Percentiles rank a stretch among this genome's conserved stretches.
Conservation (phyloP, 2,888 invertebrate genomes). For the Sturmia bella region DNA sequence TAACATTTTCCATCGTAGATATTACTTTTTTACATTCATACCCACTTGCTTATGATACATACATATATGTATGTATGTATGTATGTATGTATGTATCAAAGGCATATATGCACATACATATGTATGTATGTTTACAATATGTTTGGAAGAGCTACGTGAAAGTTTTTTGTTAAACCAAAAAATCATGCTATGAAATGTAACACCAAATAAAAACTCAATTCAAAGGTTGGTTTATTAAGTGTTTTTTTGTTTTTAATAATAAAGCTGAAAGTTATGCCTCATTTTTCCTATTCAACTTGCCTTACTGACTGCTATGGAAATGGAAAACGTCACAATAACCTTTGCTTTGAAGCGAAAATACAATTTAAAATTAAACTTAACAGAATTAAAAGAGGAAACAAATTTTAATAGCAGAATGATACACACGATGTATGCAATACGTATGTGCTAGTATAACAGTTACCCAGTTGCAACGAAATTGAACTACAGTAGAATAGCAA, state of each 20-base stretch:
- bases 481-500: too few relatives aligned
- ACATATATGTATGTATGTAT: too few relatives aligned
- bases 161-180: too few relatives aligned
- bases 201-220: not conserved
- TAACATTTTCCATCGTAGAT: too few relatives aligned
- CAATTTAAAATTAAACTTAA: not conserved
- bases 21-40: too few relatives aligned
- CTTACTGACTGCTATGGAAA: not conserved
- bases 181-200: too few relatives aligned
- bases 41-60: too few relatives aligned
- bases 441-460: slow-evolving; percentile 8
- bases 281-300: not conserved
- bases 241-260: not conserved
- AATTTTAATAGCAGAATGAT: not conserved
- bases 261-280: slow-evolving; percentile 34
- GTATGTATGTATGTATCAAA: too few relatives aligned
- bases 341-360: not conserved
- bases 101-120: too few relatives aligned
- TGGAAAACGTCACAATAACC: slow-evolving; percentile 20
- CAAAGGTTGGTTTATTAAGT: not conserved
- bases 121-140: too few relatives aligned
- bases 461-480: slow-evolving; percentile 48
- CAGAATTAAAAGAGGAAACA: not conserved
- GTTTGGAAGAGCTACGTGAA: too few relatives aligned
- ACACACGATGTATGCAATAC: not conserved